Evolutionary conservation across 1,140 invertebrate genomes (phyloP).

Genomic region (Platyscapa corneri): DNA sequence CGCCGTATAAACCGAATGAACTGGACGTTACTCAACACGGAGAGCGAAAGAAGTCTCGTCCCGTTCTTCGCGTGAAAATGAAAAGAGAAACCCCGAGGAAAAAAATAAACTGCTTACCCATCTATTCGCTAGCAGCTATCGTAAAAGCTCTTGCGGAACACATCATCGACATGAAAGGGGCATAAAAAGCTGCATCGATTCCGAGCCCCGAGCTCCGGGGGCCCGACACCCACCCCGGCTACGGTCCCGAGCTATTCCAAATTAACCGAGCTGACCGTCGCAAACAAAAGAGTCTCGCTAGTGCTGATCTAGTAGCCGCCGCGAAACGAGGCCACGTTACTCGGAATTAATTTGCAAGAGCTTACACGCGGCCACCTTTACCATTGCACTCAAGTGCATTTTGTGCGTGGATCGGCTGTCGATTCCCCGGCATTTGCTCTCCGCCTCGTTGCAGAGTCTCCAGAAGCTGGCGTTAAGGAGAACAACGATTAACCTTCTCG

Average conservation of each 20-base stretch:
- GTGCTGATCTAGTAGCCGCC: not conserved
- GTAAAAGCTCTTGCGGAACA: not conserved
- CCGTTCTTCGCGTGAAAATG: not conserved
- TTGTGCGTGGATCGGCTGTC: no score
- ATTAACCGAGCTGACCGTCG: not conserved
- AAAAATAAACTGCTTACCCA: not conserved
- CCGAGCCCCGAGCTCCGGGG: no score
- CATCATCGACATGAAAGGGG: not conserved
- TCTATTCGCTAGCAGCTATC: not conserved
- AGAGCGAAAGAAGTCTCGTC: not conserved
- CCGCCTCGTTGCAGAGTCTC: no score
- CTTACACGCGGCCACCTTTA: no score
- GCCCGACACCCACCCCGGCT: no score
- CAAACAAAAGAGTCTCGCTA: not conserved
- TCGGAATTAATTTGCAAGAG: no score
- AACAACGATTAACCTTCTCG: no score
- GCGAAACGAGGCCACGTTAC: no score
- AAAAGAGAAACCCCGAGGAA: not conserved
- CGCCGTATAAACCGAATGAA: conserved; percentile 10
- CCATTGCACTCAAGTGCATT: no score
- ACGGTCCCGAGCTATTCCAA: not conserved
- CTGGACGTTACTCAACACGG: not conserved
- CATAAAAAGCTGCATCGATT: conserved; percentile 22
- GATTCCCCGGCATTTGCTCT: no score
- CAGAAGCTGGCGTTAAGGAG: no score